Percentiles rank a stretch among this genome's conserved stretches.
Evolutionary conservation across 2,797 vertebrate genomes (phyloP).

Genomic region (Halcyon badia): DNA sequence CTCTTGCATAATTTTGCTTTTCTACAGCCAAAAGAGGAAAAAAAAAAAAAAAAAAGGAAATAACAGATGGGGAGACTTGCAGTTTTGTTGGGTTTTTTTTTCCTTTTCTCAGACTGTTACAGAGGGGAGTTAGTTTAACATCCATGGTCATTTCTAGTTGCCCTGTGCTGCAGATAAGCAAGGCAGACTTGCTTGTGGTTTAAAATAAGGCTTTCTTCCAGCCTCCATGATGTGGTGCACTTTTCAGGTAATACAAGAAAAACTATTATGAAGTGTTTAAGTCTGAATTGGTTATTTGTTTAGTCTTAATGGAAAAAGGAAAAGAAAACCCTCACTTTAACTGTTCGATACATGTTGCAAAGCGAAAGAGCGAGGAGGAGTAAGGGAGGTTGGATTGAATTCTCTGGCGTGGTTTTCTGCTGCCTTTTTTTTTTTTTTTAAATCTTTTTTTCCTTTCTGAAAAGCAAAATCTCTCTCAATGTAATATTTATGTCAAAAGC

Average conservation of each 20-base stretch:
- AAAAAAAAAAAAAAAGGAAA: constrained; percentile 62
- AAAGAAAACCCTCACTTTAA: constrained; percentile 57
- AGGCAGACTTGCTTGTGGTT: constrained; percentile 52
- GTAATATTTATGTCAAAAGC: constrained; percentile 77
- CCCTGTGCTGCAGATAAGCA: constrained; percentile 64
- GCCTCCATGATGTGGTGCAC: constrained; percentile 58
- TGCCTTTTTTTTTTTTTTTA: neutral
- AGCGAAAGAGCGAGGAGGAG: constrained; percentile 11
- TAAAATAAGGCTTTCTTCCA: constrained; percentile 61
- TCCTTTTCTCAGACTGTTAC: constrained; percentile 76
- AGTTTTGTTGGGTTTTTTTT: constrained; percentile 18
- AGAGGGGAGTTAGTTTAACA: constrained; percentile 73
- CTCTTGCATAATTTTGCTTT: constrained; percentile 84
- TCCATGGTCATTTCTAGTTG: constrained; percentile 76
- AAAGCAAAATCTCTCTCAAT: constrained; percentile 55
- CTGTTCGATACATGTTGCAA: constrained; percentile 52
- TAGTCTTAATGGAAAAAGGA: constrained; percentile 55
- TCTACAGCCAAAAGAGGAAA: constrained; percentile 73
- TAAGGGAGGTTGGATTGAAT: constrained; percentile 42
- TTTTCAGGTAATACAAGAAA: constrained; percentile 71
- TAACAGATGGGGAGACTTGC: constrained; percentile 82
- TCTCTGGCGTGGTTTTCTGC: neutral
- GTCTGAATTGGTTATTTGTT: constrained; percentile 59
- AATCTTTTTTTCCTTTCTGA: constrained; percentile 35
- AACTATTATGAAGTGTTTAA: constrained; percentile 61